phyloP scores from a whole-genome alignment of 2,888 invertebrate species.

The Ferrisia virgata region DNA sequence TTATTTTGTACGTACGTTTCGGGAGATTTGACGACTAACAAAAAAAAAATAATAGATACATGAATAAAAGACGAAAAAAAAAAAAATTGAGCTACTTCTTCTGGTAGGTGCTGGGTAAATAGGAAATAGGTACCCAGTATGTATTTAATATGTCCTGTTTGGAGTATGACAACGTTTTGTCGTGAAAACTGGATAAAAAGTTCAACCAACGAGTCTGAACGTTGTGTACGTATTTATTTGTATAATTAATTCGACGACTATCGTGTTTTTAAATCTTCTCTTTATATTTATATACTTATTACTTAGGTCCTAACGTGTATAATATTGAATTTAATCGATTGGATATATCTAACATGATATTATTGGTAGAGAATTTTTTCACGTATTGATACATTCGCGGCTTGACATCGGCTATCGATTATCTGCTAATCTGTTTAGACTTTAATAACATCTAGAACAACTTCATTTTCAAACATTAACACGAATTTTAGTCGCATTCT shows the following conservation, averaged over 20 bases:
- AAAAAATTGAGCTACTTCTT: too few relatives aligned
- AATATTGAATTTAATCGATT: not conserved
- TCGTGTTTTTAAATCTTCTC: slow-evolving; percentile 3
- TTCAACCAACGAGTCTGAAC: not conserved
- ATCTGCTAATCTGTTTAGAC: slow-evolving; percentile 24
- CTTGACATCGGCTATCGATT: slow-evolving; percentile 22
- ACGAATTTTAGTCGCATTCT: slow-evolving; percentile 30
- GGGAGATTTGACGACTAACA: too few relatives aligned
- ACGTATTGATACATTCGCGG: not conserved
- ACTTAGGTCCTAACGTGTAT: too few relatives aligned
- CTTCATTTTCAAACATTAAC: slow-evolving; percentile 29
- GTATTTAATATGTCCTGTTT: not conserved
- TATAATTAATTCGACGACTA: not conserved
- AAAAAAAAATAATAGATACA: too few relatives aligned
- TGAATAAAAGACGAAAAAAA: not conserved
- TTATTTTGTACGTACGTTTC: not conserved
- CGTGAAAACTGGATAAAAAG: not conserved
- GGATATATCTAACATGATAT: not conserved
- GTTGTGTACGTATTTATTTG: not conserved
- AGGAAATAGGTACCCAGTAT: not conserved
- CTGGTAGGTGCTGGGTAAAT: too few relatives aligned
- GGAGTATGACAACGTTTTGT: not conserved
- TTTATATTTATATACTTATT: too few relatives aligned
- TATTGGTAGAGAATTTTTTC: slow-evolving; percentile 13
- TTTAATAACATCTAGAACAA: slow-evolving; percentile 30